Percentiles rank a stretch among this genome's conserved stretches.
phyloP scores from a whole-genome alignment of 2,113 vertebrate species.

The Pithys albifrons region DNA sequence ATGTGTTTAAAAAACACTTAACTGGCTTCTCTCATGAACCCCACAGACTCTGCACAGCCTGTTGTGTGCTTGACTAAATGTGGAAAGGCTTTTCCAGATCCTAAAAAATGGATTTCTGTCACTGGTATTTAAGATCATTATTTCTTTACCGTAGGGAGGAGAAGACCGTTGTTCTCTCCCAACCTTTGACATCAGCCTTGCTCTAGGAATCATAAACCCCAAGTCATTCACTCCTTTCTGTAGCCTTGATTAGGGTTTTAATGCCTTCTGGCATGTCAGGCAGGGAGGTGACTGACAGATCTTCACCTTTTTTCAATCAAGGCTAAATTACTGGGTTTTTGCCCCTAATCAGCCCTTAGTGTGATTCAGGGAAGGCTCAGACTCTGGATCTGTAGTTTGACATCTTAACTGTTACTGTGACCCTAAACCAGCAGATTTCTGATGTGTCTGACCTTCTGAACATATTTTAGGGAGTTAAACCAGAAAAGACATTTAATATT shows the following conservation, averaged over 20 bases:
- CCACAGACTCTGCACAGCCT: neutral
- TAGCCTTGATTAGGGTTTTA: neutral
- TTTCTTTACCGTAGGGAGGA: neutral
- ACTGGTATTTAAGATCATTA: neutral
- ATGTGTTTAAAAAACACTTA: neutral
- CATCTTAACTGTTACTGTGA: neutral
- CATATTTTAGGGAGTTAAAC: neutral
- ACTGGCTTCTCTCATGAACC: neutral
- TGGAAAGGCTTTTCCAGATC: neutral
- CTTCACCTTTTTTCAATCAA: neutral
- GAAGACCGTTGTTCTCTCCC: neutral
- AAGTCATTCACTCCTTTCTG: neutral
- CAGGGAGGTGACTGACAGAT: neutral
- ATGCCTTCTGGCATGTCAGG: neutral
- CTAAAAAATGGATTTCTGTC: neutral
- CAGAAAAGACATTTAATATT: neutral
- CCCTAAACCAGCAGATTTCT: neutral
- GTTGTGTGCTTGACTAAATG: neutral
- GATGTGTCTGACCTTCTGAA: neutral
- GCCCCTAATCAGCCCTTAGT: neutral
- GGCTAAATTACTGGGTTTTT: neutral
- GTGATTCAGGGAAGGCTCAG: neutral
- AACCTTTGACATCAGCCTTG: neutral
- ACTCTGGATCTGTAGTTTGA: neutral
- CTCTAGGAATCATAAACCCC: neutral